phyloP scores from a whole-genome alignment of 2,888 invertebrate species.

The Apantesis nais region DNA sequence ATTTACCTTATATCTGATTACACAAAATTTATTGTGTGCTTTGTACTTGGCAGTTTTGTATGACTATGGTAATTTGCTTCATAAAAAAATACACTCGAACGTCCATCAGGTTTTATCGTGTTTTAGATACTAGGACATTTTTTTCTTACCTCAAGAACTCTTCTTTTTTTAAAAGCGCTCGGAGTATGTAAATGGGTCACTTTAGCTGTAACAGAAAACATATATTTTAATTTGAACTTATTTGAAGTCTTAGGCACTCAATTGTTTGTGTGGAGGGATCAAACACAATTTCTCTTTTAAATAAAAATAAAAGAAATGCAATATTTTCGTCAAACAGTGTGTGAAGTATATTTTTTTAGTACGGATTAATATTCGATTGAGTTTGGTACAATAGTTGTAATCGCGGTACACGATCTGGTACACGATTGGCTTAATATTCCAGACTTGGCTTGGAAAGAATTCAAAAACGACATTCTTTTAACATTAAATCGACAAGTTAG shows the following conservation, averaged over 20 bases:
- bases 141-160: neutral
- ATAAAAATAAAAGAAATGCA: slow-evolving; percentile 21
- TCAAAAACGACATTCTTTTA: neutral
- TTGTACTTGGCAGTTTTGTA: neutral
- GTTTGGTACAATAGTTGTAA: slow-evolving; percentile 28
- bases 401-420: slow-evolving; percentile 27
- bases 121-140: too few species aligned
- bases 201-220: neutral
- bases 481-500: neutral
- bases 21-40: too few species aligned
- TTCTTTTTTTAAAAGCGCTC: neutral
- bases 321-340: neutral
- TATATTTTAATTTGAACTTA: neutral
- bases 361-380: slow-evolving; percentile 25
- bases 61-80: neutral
- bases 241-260: neutral
- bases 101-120: too few species aligned
- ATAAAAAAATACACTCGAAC: too few species aligned
- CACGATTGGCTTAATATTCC: slow-evolving; percentile 33
- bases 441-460: slow-evolving; percentile 9
- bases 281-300: neutral
- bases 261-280: neutral
- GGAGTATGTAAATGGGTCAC: neutral
- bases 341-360: slow-evolving; percentile 16
- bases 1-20: neutral